Conservation (phyloP, 2,888 invertebrate species). For the Conus canariensis region DNA sequence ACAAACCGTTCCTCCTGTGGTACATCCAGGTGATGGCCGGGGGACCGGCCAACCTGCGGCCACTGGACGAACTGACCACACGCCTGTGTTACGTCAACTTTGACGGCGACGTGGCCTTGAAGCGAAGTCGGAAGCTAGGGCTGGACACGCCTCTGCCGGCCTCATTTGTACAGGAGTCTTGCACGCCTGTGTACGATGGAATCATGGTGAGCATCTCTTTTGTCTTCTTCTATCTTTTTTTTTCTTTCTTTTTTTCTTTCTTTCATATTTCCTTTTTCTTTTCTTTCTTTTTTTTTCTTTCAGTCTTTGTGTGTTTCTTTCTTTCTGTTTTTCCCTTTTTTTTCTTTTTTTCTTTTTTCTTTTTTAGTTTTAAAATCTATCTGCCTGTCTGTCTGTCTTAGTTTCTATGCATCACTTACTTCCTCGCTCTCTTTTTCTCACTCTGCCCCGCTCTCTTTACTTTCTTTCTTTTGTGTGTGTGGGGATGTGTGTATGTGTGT, state of each 20-base stretch:
- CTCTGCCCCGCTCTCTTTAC: no score
- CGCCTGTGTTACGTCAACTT: constrained; percentile 77
- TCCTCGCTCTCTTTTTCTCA: no score
- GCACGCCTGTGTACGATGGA: constrained; percentile 68
- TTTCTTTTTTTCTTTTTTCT: no score
- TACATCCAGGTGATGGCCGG: constrained; percentile 72
- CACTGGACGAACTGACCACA: constrained; percentile 71
- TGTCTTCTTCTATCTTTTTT: no score
- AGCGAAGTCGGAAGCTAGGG: constrained; percentile 66
- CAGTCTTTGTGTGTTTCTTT: not conserved
- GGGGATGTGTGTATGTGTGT: not conserved
- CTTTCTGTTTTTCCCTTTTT: not conserved
- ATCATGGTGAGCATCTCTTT: constrained; percentile 64
- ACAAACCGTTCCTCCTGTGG: not conserved
- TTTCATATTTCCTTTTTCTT: no score
- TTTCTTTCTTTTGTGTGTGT: no score
- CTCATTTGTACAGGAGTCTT: constrained; percentile 69
- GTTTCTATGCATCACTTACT: no score
- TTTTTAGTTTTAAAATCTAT: no score
- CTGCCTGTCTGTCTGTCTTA: no score
- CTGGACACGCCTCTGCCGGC: constrained; percentile 61
- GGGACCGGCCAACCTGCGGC: constrained; percentile 74
- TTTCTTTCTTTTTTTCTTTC: no score
- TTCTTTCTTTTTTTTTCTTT: not conserved
- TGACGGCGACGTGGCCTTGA: constrained; percentile 71